These are phyloP conservation scores for Channa maculata DNA, from an alignment of 2,113 vertebrate species.

Conservation along the genomic window DNA sequence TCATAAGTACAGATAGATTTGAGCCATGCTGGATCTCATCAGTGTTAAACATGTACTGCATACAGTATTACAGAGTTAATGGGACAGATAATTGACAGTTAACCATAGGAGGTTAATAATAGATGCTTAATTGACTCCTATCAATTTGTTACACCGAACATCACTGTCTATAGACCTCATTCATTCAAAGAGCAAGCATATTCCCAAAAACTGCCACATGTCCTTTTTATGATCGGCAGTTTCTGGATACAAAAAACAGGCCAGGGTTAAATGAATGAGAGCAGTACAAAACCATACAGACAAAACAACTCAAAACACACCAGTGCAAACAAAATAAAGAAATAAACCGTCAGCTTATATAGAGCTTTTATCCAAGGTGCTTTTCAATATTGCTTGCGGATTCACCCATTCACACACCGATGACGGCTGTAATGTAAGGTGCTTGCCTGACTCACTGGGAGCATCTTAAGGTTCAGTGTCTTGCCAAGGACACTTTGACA, in stretches of 20 bases:
- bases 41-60: constrained; percentile 81
- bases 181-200: constrained; percentile 45
- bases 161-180: constrained; percentile 66
- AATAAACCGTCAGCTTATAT: no score
- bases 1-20: constrained; percentile 68
- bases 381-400: no score
- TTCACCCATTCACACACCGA: no score
- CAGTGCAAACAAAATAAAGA: no score
- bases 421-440: no score
- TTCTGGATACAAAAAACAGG: constrained; percentile 42
- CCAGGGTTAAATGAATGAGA: background rate
- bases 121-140: constrained; percentile 84
- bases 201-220: constrained; percentile 49
- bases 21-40: constrained; percentile 72
- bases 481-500: no score
- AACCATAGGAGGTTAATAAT: constrained; percentile 87
- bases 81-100: constrained; percentile 86
- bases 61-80: constrained; percentile 86
- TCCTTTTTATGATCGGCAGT: constrained; percentile 42
- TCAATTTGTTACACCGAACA: constrained; percentile 81
- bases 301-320: background rate
- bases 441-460: no score
- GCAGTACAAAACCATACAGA: background rate
- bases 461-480: no score
- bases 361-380: no score